These are phyloP conservation scores for Rhynchomys soricoides DNA, from an alignment of 2,113 vertebrate genomes.

Conservation along the genomic window DNA sequence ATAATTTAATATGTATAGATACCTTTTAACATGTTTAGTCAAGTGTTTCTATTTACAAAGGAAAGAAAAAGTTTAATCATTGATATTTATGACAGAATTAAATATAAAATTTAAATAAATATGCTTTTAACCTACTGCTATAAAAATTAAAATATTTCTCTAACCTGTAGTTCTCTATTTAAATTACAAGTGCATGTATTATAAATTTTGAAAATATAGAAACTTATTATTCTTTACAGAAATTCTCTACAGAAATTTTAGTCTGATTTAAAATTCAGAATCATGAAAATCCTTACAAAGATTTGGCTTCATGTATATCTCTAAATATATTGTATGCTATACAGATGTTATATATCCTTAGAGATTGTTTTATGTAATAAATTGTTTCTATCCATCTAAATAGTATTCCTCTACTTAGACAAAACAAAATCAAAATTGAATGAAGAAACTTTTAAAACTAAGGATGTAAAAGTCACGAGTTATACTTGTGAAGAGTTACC, in stretches of 20 bases:
- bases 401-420: not conserved
- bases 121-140: not conserved
- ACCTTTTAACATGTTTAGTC: not conserved
- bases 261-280: not conserved
- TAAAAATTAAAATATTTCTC: not conserved
- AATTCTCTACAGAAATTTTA: not conserved
- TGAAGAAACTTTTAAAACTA: not conserved
- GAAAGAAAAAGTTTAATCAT: not conserved
- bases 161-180: not conserved
- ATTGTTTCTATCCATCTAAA: not conserved
- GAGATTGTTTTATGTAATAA: conserved; percentile 12
- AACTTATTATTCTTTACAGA: not conserved
- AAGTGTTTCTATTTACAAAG: not conserved
- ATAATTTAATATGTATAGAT: not conserved
- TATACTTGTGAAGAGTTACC: not conserved
- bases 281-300: not conserved
- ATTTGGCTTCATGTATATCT: conserved; percentile 32
- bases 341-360: not conserved
- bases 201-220: not conserved
- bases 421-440: not conserved
- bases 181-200: not conserved
- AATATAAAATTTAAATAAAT: not conserved
- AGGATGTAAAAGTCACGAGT: not conserved
- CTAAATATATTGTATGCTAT: not conserved
- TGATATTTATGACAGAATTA: not conserved